phyloP scores from a whole-genome alignment of 2,797 vertebrate species.

The Oceanodroma leucorhoa region DNA sequence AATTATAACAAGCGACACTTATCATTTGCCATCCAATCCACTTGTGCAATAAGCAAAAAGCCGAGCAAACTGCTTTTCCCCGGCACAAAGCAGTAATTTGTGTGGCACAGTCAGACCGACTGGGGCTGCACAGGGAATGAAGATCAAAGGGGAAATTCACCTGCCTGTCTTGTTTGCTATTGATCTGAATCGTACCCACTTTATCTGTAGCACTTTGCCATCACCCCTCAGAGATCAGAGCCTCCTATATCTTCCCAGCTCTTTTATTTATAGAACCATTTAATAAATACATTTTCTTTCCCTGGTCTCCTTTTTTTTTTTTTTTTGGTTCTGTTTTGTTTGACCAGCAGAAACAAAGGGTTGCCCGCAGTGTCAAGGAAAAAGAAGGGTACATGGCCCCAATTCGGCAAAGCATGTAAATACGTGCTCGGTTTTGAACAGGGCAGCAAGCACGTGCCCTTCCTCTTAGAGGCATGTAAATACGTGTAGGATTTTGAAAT shows the following conservation, averaged over 20 bases:
- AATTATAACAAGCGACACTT: neutral
- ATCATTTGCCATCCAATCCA: neutral
- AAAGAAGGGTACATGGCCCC: constrained; percentile 38
- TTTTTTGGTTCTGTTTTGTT: constrained; percentile 1
- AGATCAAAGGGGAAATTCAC: constrained; percentile 69
- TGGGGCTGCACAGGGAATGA: neutral
- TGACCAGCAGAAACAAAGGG: constrained; percentile 56
- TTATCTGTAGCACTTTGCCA: constrained; percentile 65
- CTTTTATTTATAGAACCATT: constrained; percentile 69
- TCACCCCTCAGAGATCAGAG: constrained; percentile 59
- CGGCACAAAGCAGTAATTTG: constrained; percentile 53
- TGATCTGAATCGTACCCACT: constrained; percentile 59
- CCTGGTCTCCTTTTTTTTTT: neutral
- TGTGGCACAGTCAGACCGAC: neutral
- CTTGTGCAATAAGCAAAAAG: constrained; percentile 50
- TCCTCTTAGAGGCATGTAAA: constrained; percentile 3
- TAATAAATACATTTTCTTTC: constrained; percentile 60
- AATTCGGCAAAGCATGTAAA: constrained; percentile 47
- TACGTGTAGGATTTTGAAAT: neutral
- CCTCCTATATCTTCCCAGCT: constrained; percentile 31
- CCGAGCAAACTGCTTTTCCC: neutral
- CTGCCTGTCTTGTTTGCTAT: constrained; percentile 59
- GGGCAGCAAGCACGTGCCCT: neutral
- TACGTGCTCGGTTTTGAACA: neutral
- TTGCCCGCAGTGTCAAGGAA: constrained; percentile 38